A percentile compares a stretch with the other conserved stretches of the same genome.
Evolutionary conservation across 2,797 vertebrate genomes (phyloP).

Genomic region (Rhyacichthys aspro): DNA sequence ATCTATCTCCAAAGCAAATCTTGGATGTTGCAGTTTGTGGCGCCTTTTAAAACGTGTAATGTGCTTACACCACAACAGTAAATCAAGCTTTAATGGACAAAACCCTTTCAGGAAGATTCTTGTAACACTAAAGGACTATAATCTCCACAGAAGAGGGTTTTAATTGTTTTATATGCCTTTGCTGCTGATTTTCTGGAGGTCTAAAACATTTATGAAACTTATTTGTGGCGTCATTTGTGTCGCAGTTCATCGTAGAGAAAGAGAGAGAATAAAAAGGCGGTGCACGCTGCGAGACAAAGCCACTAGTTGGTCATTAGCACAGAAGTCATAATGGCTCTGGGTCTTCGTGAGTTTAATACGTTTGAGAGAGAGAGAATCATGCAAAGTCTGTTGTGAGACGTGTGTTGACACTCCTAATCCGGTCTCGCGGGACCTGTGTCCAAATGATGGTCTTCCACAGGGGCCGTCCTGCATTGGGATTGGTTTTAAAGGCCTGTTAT

Average conservation of each 20-base stretch:
- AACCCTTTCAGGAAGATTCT: background rate
- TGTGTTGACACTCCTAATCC: slow-evolving; percentile 41
- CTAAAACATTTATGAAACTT: slow-evolving; percentile 1
- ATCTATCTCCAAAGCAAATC: slow-evolving; percentile 1
- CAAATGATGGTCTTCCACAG: slow-evolving; percentile 53
- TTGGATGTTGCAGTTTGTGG: slow-evolving; percentile 2
- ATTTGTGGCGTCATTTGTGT: slow-evolving; percentile 1
- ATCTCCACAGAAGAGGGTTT: background rate
- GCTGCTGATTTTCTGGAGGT: background rate
- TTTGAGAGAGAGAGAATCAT: slow-evolving; percentile 12
- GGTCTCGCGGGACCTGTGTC: slow-evolving; percentile 49
- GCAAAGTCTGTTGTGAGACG: slow-evolving; percentile 12
- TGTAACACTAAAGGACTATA: background rate
- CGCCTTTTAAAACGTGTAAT: background rate
- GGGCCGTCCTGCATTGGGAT: slow-evolving; percentile 54
- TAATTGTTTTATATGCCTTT: slow-evolving; percentile 3
- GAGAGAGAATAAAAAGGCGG: background rate
- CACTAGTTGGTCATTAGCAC: slow-evolving; percentile 29
- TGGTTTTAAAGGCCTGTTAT: slow-evolving; percentile 41
- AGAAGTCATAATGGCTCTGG: slow-evolving; percentile 28
- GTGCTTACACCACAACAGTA: slow-evolving; percentile 4
- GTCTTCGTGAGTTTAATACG: slow-evolving; percentile 25
- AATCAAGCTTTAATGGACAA: slow-evolving; percentile 2
- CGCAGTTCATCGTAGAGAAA: background rate
- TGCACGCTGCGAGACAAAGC: slow-evolving; percentile 10